These are phyloP conservation scores for Zeugodacus cucurbitae DNA, from an alignment of 1,140 invertebrate genomes.

Conservation along the genomic window DNA sequence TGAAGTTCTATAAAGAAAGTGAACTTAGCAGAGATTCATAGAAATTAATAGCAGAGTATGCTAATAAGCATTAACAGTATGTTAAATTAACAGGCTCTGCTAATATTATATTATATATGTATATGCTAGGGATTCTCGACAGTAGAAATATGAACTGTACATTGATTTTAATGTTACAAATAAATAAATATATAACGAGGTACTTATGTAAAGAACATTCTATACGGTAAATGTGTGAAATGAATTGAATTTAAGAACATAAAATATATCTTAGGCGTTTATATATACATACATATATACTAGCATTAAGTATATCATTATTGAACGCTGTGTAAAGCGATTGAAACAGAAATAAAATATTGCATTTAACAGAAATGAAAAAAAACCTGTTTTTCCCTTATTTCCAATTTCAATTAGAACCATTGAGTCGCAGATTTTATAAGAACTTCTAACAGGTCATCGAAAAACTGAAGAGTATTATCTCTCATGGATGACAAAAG, in stretches of 20 bases:
- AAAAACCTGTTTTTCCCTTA: too few species aligned
- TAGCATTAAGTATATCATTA: slow-evolving; percentile 5
- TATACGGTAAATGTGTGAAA: not conserved
- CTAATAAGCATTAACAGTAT: too few species aligned
- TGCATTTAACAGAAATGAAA: not conserved
- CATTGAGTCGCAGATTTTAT: too few species aligned
- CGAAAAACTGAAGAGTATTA: too few species aligned
- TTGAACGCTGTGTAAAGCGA: not conserved
- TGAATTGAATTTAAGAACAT: not conserved
- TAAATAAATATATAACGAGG: not conserved
- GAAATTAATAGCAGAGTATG: not conserved
- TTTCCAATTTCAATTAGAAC: too few species aligned
- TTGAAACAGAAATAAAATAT: not conserved
- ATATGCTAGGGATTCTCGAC: not conserved
- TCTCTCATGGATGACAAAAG: too few species aligned
- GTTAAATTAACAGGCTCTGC: not conserved
- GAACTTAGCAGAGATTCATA: not conserved
- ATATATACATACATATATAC: not conserved
- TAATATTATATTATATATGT: too few species aligned
- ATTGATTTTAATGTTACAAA: not conserved
- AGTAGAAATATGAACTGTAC: not conserved
- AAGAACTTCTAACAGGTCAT: too few species aligned
- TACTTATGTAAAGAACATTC: not conserved
- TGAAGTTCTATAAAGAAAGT: not conserved
- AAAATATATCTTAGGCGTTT: not conserved